Conservation (phyloP, 2,888 invertebrate genomes). For the Julus scandinavius region DNA sequence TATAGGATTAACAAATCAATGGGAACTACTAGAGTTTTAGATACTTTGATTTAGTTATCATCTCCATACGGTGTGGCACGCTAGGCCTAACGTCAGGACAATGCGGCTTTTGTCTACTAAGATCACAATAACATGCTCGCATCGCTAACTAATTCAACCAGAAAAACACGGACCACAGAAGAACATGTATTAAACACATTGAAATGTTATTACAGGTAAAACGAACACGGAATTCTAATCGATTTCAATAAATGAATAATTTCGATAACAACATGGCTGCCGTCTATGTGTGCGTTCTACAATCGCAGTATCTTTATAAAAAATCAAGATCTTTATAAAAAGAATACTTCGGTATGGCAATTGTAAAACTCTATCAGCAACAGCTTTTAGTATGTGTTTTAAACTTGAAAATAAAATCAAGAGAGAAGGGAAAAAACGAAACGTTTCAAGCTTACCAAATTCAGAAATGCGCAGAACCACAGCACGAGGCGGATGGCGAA, state of each 20-base stretch:
- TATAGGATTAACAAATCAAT: background rate
- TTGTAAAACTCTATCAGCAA: background rate
- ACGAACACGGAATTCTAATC: background rate
- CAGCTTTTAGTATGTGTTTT: background rate
- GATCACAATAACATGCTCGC: background rate
- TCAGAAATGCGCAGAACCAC: conserved; percentile 31
- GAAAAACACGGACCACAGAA: background rate
- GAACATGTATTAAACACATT: background rate
- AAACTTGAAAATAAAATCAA: background rate
- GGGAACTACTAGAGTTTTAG: background rate
- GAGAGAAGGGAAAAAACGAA: background rate
- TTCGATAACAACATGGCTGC: conserved; percentile 31
- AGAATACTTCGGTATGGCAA: background rate
- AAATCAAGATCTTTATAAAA: background rate
- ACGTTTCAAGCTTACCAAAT: background rate
- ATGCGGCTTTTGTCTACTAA: conserved; percentile 24
- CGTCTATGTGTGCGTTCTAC: conserved; percentile 1
- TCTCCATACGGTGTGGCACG: conserved; percentile 15
- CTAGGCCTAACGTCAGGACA: conserved; percentile 31
- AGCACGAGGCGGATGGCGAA: conserved; percentile 47
- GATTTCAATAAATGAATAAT: background rate
- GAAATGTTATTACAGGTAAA: background rate
- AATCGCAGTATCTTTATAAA: background rate
- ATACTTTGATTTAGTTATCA: background rate
- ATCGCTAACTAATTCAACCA: no score